Conservation (phyloP, 1,140 invertebrate species). For the Ptiloglossa arizonensis region DNA sequence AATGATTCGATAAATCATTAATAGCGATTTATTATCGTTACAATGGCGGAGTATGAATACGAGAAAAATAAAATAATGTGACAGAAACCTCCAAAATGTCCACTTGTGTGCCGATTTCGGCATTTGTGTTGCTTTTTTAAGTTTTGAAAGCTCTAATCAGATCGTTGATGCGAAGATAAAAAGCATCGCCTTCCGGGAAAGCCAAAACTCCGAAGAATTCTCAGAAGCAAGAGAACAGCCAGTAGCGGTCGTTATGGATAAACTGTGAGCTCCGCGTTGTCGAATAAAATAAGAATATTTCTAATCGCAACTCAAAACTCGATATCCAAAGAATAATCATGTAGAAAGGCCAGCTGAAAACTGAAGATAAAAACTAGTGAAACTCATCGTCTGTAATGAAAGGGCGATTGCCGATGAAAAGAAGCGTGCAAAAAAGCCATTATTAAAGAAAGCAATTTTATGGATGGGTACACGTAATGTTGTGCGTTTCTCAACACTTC, state of each 20-base stretch:
- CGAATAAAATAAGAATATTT: conserved; percentile 40
- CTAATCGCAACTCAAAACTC: conserved; percentile 29
- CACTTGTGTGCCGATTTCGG: conserved; percentile 69
- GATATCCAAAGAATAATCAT: conserved; percentile 47
- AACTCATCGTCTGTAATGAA: conserved; percentile 33
- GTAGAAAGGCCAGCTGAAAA: conserved; percentile 57
- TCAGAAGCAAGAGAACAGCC: conserved; percentile 33
- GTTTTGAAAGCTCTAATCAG: conserved; percentile 48
- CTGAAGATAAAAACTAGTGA: conserved; percentile 61
- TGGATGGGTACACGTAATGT: not conserved
- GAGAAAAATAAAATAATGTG: conserved; percentile 45
- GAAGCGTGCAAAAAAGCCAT: conserved; percentile 38
- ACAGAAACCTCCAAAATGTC: conserved; percentile 72
- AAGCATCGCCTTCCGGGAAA: conserved; percentile 48
- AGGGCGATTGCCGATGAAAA: conserved; percentile 7
- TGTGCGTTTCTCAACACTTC: not conserved
- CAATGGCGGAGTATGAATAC: not conserved
- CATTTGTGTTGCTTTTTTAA: conserved; percentile 59
- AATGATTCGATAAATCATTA: not conserved
- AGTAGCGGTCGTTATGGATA: conserved; percentile 26
- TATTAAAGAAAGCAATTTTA: conserved; percentile 22
- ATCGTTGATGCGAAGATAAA: conserved; percentile 35
- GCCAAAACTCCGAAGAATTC: conserved; percentile 35
- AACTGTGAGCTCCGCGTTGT: conserved; percentile 27
- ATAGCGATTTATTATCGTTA: not conserved